Evolutionary conservation across 1,140 invertebrate species (phyloP), one percentile per base, ranked within the genome.

Genomic region (Drosophila novamexicana): DNA sequence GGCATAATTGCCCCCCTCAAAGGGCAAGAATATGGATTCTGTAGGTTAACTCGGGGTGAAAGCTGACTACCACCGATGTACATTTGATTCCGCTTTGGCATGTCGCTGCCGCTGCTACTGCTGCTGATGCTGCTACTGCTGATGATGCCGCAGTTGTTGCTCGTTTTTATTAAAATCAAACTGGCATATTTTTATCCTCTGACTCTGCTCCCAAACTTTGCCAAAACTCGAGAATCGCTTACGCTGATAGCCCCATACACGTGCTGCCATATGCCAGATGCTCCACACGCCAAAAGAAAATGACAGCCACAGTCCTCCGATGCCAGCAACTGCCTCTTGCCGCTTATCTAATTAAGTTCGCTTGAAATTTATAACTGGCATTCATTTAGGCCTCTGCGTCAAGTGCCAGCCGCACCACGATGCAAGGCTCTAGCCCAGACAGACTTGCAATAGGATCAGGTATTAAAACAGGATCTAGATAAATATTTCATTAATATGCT

Each of bases 111-210:
- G 39, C 39, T 40, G 1, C 39, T 8, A 5, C 1, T 9, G 44
- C 59, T 29, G 29, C 10, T 10, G 44, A n/a, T 45, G 49, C 16
- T 56, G 36, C 42, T 22, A 29, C 22, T 45, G 29, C 2, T 37
- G 49, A 16, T 34, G 32, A 16, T 76, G 71, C 52, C 29, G 18
- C 57, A 62, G 58, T 57, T 81, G 65, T 50, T 80, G 65, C 49
- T 67, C 64, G 67, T 57, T 84, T 73, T 77, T 84, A 84, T 85
- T 84, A 85, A 84, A 85, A 85, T 84, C 81, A 68, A 84, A 81
- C 63, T 77, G 77, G 68, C 57, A 74, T 80, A 80, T 84, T 84
- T 80, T 74, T 63, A 36, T 77, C 65, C 72, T 63, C 16, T 32
- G 42, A 22, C 72, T 53, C 52, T 77, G 16, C n/a, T 10, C 32